Evolutionary conservation across 2,113 vertebrate genomes (phyloP), one percentile per base, ranked within the genome.

Genomic region (Corynorhinus townsendii): DNA sequence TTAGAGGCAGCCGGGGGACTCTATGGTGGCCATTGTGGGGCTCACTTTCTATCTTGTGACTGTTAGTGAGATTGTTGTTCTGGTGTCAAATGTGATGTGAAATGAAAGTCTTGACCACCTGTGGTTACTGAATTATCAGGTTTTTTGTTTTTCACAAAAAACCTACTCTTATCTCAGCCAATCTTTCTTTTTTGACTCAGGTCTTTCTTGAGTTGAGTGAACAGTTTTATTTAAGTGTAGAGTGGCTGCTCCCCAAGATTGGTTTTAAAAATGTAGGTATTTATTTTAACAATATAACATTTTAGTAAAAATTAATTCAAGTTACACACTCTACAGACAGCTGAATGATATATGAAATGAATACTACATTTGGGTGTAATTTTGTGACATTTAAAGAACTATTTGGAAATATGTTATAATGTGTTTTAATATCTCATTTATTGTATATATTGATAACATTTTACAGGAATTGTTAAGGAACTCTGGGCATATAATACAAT

Each of bases 31-130:
- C 81, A 47, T 76, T 76, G 73, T 62, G 88, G 45, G 0, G 0
- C 19, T 77, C 2, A 1, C 95, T 96, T 40, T 87, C 92, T 90
- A 33, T 82, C 26, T 1, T 30, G 56, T 59, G 33, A 40, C 59
- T 77, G 35, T 49, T 30, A 47, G 72, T 24, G 64, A 62, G 77
- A 89, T 66, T 95, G 76, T 87, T 38, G 38, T 24, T 96, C 30
- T 90, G 59, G 90, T 92, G 40, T 89, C 94, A 96, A 68, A 68
- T 47, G 52, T 69, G 83, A 95, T 93, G 40, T 76, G 82, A 94
- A 89, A 85, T 77, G 1, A 1, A 68, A 62, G 2, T 88, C 72
- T 49, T 73, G 45, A 59, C 90, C 91, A 87, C 96, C 59, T 86
- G 89, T 77, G 76, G 80, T 83, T 86, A 52, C 93, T 81, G 75